Base-by-base conservation (phyloP, 2,113 vertebrate genomes). In the Grus americana region DNA sequence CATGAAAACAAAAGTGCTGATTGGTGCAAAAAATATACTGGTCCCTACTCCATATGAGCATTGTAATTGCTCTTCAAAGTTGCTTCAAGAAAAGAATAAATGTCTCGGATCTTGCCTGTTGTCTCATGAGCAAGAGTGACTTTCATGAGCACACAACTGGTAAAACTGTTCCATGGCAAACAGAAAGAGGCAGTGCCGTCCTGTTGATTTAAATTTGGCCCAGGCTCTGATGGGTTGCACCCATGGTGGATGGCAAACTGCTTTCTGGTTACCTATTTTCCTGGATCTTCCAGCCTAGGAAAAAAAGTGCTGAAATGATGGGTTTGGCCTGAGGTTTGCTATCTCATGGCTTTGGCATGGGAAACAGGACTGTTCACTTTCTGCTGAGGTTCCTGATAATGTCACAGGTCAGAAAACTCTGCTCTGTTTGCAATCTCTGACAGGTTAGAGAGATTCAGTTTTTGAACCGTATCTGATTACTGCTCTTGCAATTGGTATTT, bases 1-100 rank as follows among this genome's bases (percentile, higher is more conserved):
- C 66, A 46, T 36, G 32, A 81, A 46, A 72, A 61, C 11, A 32
- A 27, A 72, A 57, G 15, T 67, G 27, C 10, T 58, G 26, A 44
- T 47, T 65, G 29, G 16, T 85, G 44, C 62, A 44, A 55, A 88
- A 66, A 76, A 19, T 11, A 40, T 13, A 3, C 22, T 65, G 38
- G 10, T 18, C 32, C 80, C 21, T 65, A 10, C 21, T 55, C 15
- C 0, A 0, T 40, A 7, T 3, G 22, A 46, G 26, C 24, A 9
- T 62, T 82, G 21, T 66, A 62, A 36, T 46, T 76, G 36, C 19
- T 59, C 5, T 66, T 89, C 54, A 26, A 65, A 80, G 36, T 65
- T 79, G 19, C 11, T 88, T 63, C 44, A 58, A 32, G 34, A 52
- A 63, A 68, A 52, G 42, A 68, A 3, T 46, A 50, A 27, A 19